A percentile compares a stretch with the other conserved stretches of the same genome.
Evolutionary conservation across 2,888 invertebrate species (phyloP).

Genomic region (Chloromyia formosa): DNA sequence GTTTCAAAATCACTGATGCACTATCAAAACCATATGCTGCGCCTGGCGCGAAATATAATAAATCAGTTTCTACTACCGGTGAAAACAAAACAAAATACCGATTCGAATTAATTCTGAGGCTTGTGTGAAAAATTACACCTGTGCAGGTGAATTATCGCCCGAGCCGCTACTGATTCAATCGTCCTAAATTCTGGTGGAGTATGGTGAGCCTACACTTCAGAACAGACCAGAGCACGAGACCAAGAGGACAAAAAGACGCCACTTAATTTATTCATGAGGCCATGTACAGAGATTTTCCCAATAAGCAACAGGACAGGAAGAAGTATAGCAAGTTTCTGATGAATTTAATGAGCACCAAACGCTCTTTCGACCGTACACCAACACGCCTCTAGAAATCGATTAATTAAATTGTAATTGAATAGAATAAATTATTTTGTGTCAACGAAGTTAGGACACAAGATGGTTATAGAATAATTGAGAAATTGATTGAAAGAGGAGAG

Average conservation of each 20-base stretch:
- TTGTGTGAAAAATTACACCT: conserved; percentile 5
- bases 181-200: too few relatives aligned
- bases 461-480: too few relatives aligned
- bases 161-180: too few relatives aligned
- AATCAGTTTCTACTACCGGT: neutral
- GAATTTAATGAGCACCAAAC: neutral
- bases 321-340: conserved; percentile 8
- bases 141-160: neutral
- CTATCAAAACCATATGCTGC: too few relatives aligned
- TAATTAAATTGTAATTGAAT: conserved; percentile 27
- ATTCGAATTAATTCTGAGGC: neutral
- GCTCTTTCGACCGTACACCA: neutral
- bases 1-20: too few relatives aligned
- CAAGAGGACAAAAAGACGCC: neutral
- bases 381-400: neutral
- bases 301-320: conserved; percentile 15
- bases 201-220: too few relatives aligned
- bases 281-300: neutral
- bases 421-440: conserved; percentile 18
- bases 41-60: neutral
- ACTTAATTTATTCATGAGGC: neutral
- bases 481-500: too few relatives aligned
- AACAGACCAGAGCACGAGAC: neutral
- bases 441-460: neutral
- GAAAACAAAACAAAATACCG: neutral